These are phyloP conservation scores for Hemiscyllium ocellatum DNA, from an alignment of 2,113 vertebrate genomes.

Conservation along the genomic window DNA sequence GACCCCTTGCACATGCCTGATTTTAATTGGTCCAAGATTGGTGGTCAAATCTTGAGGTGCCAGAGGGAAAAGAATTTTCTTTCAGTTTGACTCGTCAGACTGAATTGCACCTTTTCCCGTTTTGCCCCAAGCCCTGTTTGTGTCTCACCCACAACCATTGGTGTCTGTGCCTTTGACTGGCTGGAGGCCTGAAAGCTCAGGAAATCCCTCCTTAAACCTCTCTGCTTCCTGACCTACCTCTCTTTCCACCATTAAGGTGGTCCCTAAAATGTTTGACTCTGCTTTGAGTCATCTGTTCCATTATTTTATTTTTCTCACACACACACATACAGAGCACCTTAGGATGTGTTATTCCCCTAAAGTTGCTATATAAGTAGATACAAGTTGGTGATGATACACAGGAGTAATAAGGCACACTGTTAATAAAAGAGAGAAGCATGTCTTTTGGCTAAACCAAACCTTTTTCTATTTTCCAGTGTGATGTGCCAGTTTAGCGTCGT, in stretches of 20 bases:
- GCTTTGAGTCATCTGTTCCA: background rate
- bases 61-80: no score
- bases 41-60: background rate
- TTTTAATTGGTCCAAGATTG: background rate
- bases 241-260: background rate
- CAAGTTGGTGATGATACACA: background rate
- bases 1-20: background rate
- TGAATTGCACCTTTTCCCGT: no score
- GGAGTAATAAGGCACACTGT: background rate
- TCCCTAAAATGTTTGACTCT: background rate
- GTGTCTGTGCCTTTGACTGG: no score
- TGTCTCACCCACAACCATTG: no score
- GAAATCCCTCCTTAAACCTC: background rate
- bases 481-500: conserved; percentile 87
- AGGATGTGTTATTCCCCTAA: background rate
- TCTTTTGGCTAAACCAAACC: background rate
- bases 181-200: background rate
- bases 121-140: no score
- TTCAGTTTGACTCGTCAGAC: no score
- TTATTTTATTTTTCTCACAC: background rate
- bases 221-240: background rate
- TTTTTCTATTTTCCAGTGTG: conserved; percentile 63
- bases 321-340: background rate
- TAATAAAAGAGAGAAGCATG: background rate
- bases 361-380: background rate